Evolutionary conservation across 2,888 invertebrate species (phyloP).

Genomic region (Vannuccia rotundouncinata): DNA sequence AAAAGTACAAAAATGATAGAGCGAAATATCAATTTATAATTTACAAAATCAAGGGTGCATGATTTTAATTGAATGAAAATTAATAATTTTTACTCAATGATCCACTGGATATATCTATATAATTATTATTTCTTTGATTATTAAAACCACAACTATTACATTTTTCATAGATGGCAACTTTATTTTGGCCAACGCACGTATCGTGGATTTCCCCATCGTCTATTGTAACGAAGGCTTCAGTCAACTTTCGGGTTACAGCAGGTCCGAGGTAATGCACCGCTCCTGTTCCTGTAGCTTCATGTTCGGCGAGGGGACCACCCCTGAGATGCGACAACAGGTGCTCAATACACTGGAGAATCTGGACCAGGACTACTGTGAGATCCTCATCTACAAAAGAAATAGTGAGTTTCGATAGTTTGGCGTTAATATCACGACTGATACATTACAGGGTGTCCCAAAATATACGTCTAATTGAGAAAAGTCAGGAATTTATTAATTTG

Average conservation of each 20-base stretch:
- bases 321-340: constrained; percentile 83
- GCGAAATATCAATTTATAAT: no score
- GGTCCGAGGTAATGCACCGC: constrained; percentile 77
- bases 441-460: no score
- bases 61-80: no score
- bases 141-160: background rate
- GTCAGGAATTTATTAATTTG: no score
- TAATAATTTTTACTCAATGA: no score
- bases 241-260: constrained; percentile 96
- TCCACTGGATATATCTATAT: no score
- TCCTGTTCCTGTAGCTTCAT: constrained; percentile 73
- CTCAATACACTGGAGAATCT: constrained; percentile 90
- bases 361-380: constrained; percentile 95
- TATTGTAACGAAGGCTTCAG: constrained; percentile 99
- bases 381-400: constrained; percentile 97
- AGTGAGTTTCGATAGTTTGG: constrained; percentile 61
- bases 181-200: constrained; percentile 92
- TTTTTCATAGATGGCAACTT: constrained; percentile 80
- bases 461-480: no score
- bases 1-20: no score
- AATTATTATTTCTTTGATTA: no score
- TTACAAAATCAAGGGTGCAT: no score
- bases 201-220: constrained; percentile 88
- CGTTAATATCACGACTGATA: no score
- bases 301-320: constrained; percentile 97